Base-by-base conservation (phyloP, 30 jellyfish, hydroid and myxozoan species). In the Pseudorhiza aurosa region DNA sequence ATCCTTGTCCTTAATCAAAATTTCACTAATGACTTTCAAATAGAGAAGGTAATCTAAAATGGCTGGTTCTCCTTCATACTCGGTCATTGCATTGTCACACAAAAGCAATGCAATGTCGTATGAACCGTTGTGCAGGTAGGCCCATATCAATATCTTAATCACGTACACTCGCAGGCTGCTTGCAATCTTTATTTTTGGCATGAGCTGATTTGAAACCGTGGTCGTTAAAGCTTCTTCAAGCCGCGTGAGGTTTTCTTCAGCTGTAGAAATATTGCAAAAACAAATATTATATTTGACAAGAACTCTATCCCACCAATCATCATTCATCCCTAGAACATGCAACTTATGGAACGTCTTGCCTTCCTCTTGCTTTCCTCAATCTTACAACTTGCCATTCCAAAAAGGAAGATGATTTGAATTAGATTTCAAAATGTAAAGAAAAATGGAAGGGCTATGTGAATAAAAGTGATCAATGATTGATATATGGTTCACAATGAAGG, bases 71-170 rank as follows among this genome's bases (percentile, higher is more conserved):
- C 42, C 84, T 26, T 80, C 84, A 33, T 80, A 80, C 60, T 80
- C 77, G 0, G 84, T 25, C 71, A 65, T 31, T 24, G 91, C 91
- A 39, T 80, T 65, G 39, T 80, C 91, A 15, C 77, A 47, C 6
- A 80, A 32, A 56, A 80, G 58, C 77, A 65, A 30, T 1, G 91
- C 91, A 37, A 46, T 36, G 18, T 64, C 68, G 22, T 32, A 80
- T 1, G 15, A 46, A 9, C 91, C 91, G 12, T 33, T 56, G 31
- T 65, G 68, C 26, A 80, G n/a, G 28, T 80, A 64, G 8, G 83
- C 63, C 76, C 91, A 80, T 2, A 65, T 68, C 7, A 80, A 77
- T 21, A 58, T 69, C 32, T 65, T 51, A 37, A 80, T 65, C 1
- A 84, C 32, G 63, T 72, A 67, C 0, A 80, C 63, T 9, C 91